phyloP scores from a whole-genome alignment of 2,797 vertebrate species.

The Nyctibius grandis region DNA sequence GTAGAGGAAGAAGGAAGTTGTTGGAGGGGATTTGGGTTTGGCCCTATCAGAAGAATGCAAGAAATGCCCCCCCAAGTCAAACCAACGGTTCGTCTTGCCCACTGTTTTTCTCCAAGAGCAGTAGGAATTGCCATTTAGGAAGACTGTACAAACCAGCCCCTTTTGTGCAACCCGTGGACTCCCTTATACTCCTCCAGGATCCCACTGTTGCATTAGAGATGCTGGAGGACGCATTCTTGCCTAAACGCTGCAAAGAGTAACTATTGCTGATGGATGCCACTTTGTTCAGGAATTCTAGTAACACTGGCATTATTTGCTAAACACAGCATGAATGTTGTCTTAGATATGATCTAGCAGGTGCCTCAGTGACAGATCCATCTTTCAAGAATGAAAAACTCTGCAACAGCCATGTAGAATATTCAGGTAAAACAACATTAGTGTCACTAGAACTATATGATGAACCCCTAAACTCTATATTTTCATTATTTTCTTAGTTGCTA shows the following conservation, averaged over 20 bases:
- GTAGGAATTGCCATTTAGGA: not conserved
- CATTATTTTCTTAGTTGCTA: not conserved
- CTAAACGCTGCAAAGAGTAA: not conserved
- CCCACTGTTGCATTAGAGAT: not conserved
- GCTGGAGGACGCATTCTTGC: not conserved
- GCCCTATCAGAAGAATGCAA: not conserved
- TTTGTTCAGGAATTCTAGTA: not conserved
- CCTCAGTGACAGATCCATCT: not conserved
- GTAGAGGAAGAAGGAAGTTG: not conserved
- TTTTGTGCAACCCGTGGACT: not conserved
- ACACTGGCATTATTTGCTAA: not conserved
- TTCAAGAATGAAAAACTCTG: not conserved
- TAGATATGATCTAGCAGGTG: not conserved
- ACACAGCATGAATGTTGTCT: not conserved
- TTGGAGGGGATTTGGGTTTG: not conserved
- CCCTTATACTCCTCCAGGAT: not conserved
- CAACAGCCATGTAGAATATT: not conserved
- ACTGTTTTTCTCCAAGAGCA: not conserved
- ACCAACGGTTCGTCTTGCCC: not conserved
- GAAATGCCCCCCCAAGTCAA: not conserved
- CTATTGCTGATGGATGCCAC: not conserved
- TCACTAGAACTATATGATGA: not conserved
- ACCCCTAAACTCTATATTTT: not conserved
- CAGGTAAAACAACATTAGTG: not conserved
- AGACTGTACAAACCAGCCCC: fast-evolving